These are phyloP conservation scores for Matsumyia berberina DNA, from an alignment of 2,888 invertebrate genomes.

Conservation along the genomic window DNA sequence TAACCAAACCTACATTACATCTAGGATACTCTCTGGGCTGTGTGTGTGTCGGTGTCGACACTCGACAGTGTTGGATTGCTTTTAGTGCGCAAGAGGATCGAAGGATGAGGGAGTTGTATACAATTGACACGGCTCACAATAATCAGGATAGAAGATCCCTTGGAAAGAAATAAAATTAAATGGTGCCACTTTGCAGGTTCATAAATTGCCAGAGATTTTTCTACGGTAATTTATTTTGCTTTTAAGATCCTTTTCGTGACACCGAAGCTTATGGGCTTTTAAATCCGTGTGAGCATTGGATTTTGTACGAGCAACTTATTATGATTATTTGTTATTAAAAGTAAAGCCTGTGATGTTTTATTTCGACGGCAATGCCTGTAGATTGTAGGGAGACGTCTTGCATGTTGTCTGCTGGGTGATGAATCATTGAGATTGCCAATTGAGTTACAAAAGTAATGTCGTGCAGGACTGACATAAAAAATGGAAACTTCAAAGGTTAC, in stretches of 20 bases:
- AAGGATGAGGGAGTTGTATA: conserved; percentile 16
- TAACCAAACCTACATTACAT: too few relatives aligned
- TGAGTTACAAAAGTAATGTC: too few relatives aligned
- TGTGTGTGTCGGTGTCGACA: conserved; percentile 1
- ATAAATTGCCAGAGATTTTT: conserved; percentile 45
- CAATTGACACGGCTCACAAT: conserved; percentile 52
- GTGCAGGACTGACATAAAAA: too few relatives aligned
- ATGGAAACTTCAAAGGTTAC: too few relatives aligned
- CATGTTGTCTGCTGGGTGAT: too few relatives aligned
- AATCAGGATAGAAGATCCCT: conserved; percentile 42
- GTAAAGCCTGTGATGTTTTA: not conserved
- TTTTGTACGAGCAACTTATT: not conserved
- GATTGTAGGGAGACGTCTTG: too few relatives aligned
- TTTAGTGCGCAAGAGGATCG: not conserved
- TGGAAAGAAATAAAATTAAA: conserved; percentile 51
- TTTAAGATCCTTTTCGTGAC: conserved; percentile 28
- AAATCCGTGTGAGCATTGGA: not conserved
- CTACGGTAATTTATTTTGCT: conserved; percentile 36
- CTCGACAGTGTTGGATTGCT: conserved; percentile 14
- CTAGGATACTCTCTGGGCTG: conserved; percentile 3
- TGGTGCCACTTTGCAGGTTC: conserved; percentile 56
- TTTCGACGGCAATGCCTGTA: not conserved
- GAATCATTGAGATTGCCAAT: too few relatives aligned
- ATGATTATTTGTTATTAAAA: not conserved
- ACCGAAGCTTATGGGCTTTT: conserved; percentile 16